These are phyloP conservation scores for Miniopterus natalensis DNA, from an alignment of 2,113 vertebrate genomes.

Conservation along the genomic window DNA sequence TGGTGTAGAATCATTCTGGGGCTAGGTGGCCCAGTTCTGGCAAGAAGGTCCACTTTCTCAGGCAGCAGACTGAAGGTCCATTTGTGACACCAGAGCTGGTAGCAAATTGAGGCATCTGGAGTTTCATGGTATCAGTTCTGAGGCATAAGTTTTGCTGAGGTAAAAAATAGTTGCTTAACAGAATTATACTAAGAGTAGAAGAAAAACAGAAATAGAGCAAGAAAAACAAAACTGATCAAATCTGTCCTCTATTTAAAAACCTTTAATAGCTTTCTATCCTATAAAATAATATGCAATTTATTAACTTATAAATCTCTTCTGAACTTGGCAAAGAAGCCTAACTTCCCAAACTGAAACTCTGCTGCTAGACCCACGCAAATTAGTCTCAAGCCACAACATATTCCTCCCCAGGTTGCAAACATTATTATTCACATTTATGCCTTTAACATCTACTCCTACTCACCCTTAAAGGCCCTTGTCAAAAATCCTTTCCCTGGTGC, in stretches of 20 bases:
- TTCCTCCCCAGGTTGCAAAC: background rate
- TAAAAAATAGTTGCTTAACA: conserved; percentile 43
- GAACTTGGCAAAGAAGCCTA: conserved; percentile 36
- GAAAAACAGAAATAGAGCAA: conserved; percentile 41
- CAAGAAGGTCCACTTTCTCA: background rate
- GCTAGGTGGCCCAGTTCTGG: background rate
- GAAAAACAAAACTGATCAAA: background rate
- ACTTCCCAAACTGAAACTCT: conserved; percentile 19
- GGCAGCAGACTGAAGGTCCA: background rate
- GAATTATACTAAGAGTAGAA: conserved; percentile 27
- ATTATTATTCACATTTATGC: background rate
- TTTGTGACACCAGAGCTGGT: background rate
- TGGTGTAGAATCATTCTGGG: background rate
- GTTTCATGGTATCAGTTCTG: background rate
- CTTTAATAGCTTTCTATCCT: background rate
- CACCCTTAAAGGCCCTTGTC: background rate
- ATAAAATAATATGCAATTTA: conserved; percentile 12
- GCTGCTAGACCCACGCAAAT: background rate
- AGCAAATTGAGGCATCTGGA: background rate
- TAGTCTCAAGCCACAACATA: background rate
- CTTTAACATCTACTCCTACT: background rate
- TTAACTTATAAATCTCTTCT: background rate
- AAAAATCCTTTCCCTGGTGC: background rate
- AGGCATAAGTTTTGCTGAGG: background rate
- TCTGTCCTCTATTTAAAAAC: conserved; percentile 28